Evolutionary conservation across 2,113 vertebrate species (phyloP).

Genomic region (Hydropotes inermis): DNA sequence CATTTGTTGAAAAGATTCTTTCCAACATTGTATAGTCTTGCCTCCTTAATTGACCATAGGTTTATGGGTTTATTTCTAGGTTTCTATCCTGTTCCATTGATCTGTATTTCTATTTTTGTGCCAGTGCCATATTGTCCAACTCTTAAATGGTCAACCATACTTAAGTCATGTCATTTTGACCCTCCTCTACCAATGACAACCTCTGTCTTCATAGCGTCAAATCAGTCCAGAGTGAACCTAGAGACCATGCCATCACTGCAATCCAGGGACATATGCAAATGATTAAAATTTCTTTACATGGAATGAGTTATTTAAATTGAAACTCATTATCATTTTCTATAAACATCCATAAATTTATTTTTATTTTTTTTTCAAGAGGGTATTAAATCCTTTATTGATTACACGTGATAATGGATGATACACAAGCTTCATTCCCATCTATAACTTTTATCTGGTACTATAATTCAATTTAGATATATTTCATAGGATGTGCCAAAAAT

Average conservation of each 20-base stretch:
- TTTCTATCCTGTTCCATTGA: neutral
- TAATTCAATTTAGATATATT: no score
- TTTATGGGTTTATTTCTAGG: neutral
- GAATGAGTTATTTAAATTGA: neutral
- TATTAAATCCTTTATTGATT: no score
- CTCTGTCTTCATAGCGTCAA: neutral
- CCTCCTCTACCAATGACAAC: neutral
- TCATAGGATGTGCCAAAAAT: no score
- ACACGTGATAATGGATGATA: no score
- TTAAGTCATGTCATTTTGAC: neutral
- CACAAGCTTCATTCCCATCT: no score
- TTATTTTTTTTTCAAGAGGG: no score
- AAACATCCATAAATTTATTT: neutral
- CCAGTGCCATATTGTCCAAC: neutral
- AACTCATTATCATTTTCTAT: neutral
- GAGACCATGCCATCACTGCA: neutral
- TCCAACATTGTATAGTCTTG: neutral
- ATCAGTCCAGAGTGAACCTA: neutral
- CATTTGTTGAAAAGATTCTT: neutral
- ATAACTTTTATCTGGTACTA: no score
- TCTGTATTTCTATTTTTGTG: neutral
- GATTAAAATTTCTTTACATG: neutral
- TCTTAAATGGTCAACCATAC: neutral
- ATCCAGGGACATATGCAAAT: neutral
- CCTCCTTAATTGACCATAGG: neutral